Evolutionary conservation across 1,140 invertebrate genomes (phyloP), one percentile per base, ranked within the genome.

Genomic region (Tetramorium simillimum): DNA sequence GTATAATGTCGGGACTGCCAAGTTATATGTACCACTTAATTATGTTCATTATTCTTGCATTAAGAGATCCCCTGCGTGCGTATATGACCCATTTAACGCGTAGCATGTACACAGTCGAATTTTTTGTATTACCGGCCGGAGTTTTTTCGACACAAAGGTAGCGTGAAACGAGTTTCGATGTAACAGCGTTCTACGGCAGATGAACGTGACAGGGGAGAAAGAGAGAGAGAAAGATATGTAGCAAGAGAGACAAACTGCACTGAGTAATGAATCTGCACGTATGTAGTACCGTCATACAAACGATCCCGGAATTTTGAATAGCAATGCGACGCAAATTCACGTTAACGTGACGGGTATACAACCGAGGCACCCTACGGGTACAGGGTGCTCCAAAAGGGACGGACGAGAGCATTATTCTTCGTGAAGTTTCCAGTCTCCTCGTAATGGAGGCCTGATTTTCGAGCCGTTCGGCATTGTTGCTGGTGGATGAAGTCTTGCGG

Each of bases 231-330:
- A 5, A 16, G 76, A 16, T 4, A 46, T 12, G 40, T 6, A n/a
- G 5, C 43, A 21, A 58, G 78, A 56, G 65, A 28, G 37, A 72
- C 67, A 14, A 53, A 82, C 24, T 24, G 51, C 67, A 46, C 24
- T 58, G 69, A 84, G 80, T 84, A 84, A 84, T 84, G 80, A 84
- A 84, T 73, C 67, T 84, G 53, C 80, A 84, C 53, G 69, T 84
- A 84, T 75, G 80, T 75, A 84, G 80, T n/a, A n/a, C 80, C 69
- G 69, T 75, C 80, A 60, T 75, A 75, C 80, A 84, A 84, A 84
- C 80, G 80, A 84, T 84, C 80, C 80, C 14, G 80, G 69, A 84
- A 84, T 75, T 84, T 84, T 84, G 80, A 84, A 84, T 84, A 84
- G 80, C 69, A 75, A 75, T 84, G 80, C 80, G 69, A 84, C 80